These are phyloP conservation scores for Pachypanchax playfairii DNA, from an alignment of 2,113 vertebrate species.

Conservation along the genomic window DNA sequence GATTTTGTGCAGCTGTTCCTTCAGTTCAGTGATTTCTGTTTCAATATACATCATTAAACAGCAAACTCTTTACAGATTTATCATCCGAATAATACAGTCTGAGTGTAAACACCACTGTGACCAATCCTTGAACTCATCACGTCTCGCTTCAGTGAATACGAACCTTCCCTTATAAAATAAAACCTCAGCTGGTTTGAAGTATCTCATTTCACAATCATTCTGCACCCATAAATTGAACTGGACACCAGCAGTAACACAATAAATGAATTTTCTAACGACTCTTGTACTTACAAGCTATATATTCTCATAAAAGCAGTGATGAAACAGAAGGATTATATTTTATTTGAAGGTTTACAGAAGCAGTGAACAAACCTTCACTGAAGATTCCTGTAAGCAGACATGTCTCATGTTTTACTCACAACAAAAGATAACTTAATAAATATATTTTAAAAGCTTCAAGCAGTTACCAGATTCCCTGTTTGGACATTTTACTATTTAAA, in stretches of 20 bases:
- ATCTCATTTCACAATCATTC: slow-evolving; percentile 37
- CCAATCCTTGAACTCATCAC: slow-evolving; percentile 50
- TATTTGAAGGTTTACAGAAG: slow-evolving; percentile 29
- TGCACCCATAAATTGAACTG: slow-evolving; percentile 24
- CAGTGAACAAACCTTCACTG: slow-evolving; percentile 12
- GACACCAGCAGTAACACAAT: slow-evolving; percentile 41
- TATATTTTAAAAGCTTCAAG: background rate
- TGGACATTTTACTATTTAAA: slow-evolving; percentile 29
- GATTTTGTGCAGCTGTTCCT: slow-evolving; percentile 20
- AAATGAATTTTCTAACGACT: slow-evolving; percentile 55
- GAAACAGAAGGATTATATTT: slow-evolving; percentile 19
- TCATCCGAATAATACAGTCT: slow-evolving; percentile 47
- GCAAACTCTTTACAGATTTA: slow-evolving; percentile 51
- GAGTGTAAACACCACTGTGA: slow-evolving; percentile 36
- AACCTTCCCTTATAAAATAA: slow-evolving; percentile 30
- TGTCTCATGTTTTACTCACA: slow-evolving; percentile 19
- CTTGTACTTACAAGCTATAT: slow-evolving; percentile 45
- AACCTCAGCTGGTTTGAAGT: slow-evolving; percentile 33
- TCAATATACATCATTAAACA: slow-evolving; percentile 42
- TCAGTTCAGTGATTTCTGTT: slow-evolving; percentile 18
- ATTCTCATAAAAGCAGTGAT: slow-evolving; percentile 27
- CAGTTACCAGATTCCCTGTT: slow-evolving; percentile 13
- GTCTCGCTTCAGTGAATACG: slow-evolving; percentile 15
- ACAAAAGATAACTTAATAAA: slow-evolving; percentile 13
- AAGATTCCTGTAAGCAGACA: slow-evolving; percentile 7